Conservation (phyloP, 2,797 vertebrate genomes). For the Mionectes olivaceus region DNA sequence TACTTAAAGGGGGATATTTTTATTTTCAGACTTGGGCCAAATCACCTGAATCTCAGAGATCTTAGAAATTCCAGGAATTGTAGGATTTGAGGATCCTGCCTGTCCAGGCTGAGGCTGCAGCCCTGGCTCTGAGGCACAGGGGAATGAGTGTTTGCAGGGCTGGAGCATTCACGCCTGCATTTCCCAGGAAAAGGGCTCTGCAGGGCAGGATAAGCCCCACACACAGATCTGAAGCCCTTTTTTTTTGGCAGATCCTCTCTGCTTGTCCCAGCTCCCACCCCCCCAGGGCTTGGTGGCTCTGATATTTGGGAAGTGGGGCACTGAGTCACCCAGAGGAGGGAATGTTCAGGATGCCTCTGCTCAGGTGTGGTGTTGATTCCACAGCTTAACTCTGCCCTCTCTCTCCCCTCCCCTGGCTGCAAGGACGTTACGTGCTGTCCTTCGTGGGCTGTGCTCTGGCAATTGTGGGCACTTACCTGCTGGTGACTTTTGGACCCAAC, state of each 20-base stretch:
- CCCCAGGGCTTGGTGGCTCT: not conserved
- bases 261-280: not conserved
- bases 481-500: conserved; percentile 95
- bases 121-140: not conserved
- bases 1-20: not conserved
- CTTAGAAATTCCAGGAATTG: not conserved
- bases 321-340: not conserved
- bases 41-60: not conserved
- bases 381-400: not conserved
- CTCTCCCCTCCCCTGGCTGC: not conserved
- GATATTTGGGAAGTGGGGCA: not conserved
- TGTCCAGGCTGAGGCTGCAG: not conserved
- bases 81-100: not conserved
- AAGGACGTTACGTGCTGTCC: conserved; percentile 88
- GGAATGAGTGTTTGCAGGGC: not conserved
- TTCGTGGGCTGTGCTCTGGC: conserved; percentile 90
- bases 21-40: not conserved
- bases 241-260: not conserved
- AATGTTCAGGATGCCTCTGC: not conserved
- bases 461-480: conserved; percentile 89
- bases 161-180: not conserved
- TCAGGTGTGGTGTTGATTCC: not conserved
- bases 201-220: not conserved
- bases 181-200: not conserved
- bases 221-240: fast-evolving